A percentile compares a stretch with the other conserved stretches of the same genome.
Evolutionary conservation across 2,797 vertebrate species (phyloP).

Genomic region (Myotis findleyi): DNA sequence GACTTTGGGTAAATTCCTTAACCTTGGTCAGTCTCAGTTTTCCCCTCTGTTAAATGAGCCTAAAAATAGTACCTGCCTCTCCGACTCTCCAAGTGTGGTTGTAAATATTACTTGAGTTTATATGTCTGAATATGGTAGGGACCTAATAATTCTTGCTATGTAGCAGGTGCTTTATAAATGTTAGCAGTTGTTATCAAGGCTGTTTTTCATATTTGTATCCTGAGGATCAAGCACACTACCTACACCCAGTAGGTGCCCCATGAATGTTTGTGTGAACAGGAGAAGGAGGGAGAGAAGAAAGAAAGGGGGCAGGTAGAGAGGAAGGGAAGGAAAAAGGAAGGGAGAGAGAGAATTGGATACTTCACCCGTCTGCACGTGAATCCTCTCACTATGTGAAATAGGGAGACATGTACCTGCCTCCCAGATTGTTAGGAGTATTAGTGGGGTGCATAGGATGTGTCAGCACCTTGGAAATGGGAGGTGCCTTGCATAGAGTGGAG

Average conservation of each 20-base stretch:
- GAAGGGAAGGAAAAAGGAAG: not conserved
- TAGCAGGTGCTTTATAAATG: not conserved
- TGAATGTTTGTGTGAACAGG: not conserved
- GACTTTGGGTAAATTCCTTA: not conserved
- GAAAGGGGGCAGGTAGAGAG: not conserved
- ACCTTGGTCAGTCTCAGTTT: not conserved
- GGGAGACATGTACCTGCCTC: not conserved
- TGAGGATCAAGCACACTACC: not conserved
- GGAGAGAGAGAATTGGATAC: not conserved
- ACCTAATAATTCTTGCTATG: not conserved
- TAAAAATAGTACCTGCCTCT: not conserved
- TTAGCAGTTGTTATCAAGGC: not conserved
- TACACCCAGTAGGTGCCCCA: not conserved
- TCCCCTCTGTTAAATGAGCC: not conserved
- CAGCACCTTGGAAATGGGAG: not conserved
- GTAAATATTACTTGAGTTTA: not conserved
- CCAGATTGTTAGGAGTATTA: not conserved
- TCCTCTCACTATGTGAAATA: not conserved
- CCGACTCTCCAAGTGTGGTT: not conserved
- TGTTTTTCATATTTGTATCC: not conserved
- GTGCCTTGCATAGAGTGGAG: not conserved
- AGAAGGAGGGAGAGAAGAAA: not conserved
- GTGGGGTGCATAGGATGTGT: not conserved
- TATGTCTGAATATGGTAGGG: not conserved
- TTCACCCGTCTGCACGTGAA: not conserved